Evolutionary conservation across 2,797 vertebrate species (phyloP).

Genomic region (Heliangelus exortis): DNA sequence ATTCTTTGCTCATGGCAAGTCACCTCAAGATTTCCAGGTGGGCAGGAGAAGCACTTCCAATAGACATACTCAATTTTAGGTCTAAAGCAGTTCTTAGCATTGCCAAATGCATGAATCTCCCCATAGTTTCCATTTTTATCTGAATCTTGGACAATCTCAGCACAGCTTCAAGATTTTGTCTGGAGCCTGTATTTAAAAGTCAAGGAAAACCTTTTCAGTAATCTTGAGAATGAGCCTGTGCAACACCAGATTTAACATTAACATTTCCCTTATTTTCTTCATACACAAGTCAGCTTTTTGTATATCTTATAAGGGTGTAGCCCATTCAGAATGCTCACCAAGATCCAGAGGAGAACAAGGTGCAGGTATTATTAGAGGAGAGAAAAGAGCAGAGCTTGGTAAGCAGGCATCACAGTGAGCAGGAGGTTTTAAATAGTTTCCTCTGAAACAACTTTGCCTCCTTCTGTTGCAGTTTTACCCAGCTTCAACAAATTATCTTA

Average conservation of each 20-base stretch:
- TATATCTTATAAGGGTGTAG: neutral
- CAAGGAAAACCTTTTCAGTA: neutral
- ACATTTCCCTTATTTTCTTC: neutral
- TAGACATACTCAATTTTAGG: neutral
- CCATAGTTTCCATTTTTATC: neutral
- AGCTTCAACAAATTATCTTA: slow-evolving; percentile 69
- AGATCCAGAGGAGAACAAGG: neutral
- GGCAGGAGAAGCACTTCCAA: neutral
- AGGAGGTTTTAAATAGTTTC: slow-evolving; percentile 52
- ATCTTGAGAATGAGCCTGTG: neutral
- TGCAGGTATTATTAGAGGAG: neutral
- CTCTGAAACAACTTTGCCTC: slow-evolving; percentile 46
- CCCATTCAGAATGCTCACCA: neutral
- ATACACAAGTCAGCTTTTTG: neutral
- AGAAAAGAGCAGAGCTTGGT: slow-evolving; percentile 7
- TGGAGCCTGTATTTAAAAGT: neutral
- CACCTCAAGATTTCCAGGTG: neutral
- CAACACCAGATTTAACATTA: neutral
- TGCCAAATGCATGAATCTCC: neutral
- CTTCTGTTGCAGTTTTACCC: slow-evolving; percentile 66
- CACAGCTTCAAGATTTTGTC: neutral
- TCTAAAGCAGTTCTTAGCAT: neutral
- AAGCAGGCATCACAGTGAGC: neutral
- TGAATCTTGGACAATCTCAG: neutral
- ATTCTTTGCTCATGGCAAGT: neutral